These are phyloP conservation scores for Pseudomyrmex sp. DNA, from an alignment of 1,140 invertebrate species.

Conservation along the genomic window DNA sequence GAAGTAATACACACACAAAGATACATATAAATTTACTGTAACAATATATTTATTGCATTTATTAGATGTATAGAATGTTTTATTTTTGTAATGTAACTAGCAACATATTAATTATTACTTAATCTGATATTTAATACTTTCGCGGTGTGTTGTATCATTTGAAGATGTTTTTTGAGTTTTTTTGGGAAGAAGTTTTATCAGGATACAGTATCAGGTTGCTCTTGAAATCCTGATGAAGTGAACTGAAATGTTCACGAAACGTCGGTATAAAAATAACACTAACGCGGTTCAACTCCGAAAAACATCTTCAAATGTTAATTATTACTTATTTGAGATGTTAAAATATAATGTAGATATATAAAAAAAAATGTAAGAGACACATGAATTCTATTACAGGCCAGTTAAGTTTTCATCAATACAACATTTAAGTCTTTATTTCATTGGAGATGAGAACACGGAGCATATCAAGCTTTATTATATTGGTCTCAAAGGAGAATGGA, in stretches of 20 bases:
- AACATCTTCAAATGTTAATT: too few species aligned
- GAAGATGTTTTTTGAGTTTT: too few species aligned
- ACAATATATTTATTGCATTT: conserved; percentile 14
- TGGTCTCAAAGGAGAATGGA: conserved; percentile 96
- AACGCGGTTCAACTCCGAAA: too few species aligned
- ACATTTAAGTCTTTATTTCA: conserved; percentile 96
- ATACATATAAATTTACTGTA: conserved; percentile 37
- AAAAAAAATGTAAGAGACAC: background rate
- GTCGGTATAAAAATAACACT: too few species aligned
- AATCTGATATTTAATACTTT: too few species aligned
- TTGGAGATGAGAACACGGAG: conserved; percentile 94
- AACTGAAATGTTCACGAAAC: too few species aligned
- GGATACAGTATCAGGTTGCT: too few species aligned
- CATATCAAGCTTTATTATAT: conserved; percentile 96
- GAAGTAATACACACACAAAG: conserved; percentile 88
- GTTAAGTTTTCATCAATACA: conserved; percentile 96
- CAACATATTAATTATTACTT: background rate
- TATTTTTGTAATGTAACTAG: background rate
- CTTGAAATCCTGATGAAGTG: too few species aligned
- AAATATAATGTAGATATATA: background rate
- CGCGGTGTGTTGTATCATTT: too few species aligned
- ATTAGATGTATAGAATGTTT: conserved; percentile 26
- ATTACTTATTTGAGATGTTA: conserved; percentile 4
- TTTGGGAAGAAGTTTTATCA: too few species aligned
- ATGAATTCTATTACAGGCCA: conserved; percentile 82